Percentiles rank a stretch among this genome's conserved stretches.
Conservation (phyloP, 2,113 vertebrate genomes). For the Oryzias celebensis region DNA sequence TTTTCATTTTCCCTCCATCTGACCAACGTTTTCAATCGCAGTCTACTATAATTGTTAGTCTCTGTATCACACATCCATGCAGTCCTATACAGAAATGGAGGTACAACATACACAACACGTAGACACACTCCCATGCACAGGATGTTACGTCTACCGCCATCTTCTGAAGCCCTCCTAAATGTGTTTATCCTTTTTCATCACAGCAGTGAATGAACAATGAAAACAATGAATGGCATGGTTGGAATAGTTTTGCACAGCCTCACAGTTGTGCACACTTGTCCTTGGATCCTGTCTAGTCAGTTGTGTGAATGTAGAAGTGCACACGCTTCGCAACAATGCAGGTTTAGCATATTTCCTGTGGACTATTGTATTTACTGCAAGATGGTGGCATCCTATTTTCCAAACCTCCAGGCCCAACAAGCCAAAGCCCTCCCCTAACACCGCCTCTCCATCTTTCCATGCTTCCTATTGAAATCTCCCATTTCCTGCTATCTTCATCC, state of each 20-base stretch:
- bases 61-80: background rate
- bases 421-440: conserved; percentile 22
- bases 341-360: conserved; percentile 74
- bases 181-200: conserved; percentile 67
- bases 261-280: conserved; percentile 64
- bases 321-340: conserved; percentile 50
- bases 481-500: conserved; percentile 17
- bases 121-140: conserved; percentile 28
- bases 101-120: background rate
- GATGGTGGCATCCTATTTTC: conserved; percentile 64
- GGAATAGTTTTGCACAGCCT: conserved; percentile 70
- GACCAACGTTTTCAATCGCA: background rate
- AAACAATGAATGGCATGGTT: conserved; percentile 73
- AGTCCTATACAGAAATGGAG: conserved; percentile 5
- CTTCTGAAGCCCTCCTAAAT: conserved; percentile 48
- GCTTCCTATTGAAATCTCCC: conserved; percentile 15
- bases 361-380: conserved; percentile 73
- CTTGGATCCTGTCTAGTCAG: conserved; percentile 61
- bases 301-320: conserved; percentile 1
- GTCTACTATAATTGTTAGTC: background rate
- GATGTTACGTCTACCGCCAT: conserved; percentile 57
- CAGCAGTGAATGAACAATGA: conserved; percentile 63
- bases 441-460: conserved; percentile 1
- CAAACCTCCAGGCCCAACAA: conserved; percentile 46
- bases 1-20: background rate